These are phyloP conservation scores for Lampris megalopsis DNA, from an alignment of 2,113 vertebrate species.

Conservation along the genomic window DNA sequence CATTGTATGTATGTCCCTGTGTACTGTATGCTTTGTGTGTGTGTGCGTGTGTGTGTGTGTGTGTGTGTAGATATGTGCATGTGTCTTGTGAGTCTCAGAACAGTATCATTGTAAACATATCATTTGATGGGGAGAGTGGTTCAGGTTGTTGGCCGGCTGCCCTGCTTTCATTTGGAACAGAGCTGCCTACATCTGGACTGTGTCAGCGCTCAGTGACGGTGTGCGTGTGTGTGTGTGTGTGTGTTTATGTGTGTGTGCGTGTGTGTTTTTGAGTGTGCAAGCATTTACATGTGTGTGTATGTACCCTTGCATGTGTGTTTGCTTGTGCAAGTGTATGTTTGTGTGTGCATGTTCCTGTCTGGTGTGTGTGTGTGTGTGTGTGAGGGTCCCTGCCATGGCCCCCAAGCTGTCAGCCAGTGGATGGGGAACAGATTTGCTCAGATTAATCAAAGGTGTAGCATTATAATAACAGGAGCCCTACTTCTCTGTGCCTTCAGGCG, in stretches of 20 bases:
- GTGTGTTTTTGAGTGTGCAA: background rate
- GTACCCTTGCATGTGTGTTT: background rate
- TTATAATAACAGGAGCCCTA: conserved; percentile 74
- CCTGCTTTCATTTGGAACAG: conserved; percentile 83
- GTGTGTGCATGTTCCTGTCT: background rate
- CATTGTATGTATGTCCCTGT: background rate
- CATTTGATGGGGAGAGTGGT: conserved; percentile 84
- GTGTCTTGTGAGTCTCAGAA: conserved; percentile 73
- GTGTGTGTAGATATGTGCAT: conserved; percentile 44
- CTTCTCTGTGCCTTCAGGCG: conserved; percentile 59
- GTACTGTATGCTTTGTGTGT: background rate
- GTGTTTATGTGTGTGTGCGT: conserved; percentile 7
- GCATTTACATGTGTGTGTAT: background rate
- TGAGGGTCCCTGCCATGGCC: conserved; percentile 56
- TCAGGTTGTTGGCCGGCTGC: conserved; percentile 84
- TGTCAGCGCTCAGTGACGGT: conserved; percentile 81
- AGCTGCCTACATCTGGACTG: conserved; percentile 87
- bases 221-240: conserved; percentile 40
- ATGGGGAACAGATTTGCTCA: conserved; percentile 82
- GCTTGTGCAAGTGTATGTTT: background rate
- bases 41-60: conserved; percentile 17
- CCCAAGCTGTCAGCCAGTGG: conserved; percentile 74
- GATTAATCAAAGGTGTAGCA: conserved; percentile 83
- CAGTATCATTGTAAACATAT: conserved; percentile 86
- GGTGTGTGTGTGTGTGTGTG: conserved; percentile 2